Conservation (phyloP, 2,888 invertebrate species). For the Invenusta paracnida region DNA sequence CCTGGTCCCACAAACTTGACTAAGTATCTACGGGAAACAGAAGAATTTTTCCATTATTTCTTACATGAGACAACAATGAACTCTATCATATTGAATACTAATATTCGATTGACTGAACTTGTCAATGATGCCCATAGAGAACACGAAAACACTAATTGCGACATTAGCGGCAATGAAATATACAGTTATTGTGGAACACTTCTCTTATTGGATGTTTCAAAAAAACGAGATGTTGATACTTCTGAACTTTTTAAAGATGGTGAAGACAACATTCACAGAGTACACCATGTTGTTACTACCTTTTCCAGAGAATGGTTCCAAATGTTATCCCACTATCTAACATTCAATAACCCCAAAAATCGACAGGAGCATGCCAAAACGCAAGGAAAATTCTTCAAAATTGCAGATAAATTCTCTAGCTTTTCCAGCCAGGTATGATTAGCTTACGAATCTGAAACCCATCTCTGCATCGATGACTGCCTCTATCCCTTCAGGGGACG, state of each 20-base stretch:
- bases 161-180: background rate
- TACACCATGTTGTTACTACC: slow-evolving; percentile 26
- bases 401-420: no score
- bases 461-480: slow-evolving; percentile 20
- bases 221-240: slow-evolving; percentile 4
- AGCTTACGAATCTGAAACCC: background rate
- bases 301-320: slow-evolving; percentile 31
- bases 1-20: background rate
- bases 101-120: background rate
- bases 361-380: background rate
- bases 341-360: background rate
- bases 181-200: slow-evolving; percentile 31
- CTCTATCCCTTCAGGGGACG: slow-evolving; percentile 4
- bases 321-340: slow-evolving; percentile 6
- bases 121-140: background rate
- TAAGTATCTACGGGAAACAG: slow-evolving; percentile 3
- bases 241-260: slow-evolving; percentile 9
- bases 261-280: background rate
- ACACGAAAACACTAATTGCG: background rate
- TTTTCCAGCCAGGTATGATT: background rate
- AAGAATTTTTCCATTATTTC: slow-evolving; percentile 25
- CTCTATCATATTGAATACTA: slow-evolving; percentile 8
- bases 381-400: background rate
- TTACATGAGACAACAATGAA: slow-evolving; percentile 1
- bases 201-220: background rate